Evolutionary conservation across 2,113 vertebrate genomes (phyloP).

Genomic region (Speoplatyrhinus poulsoni): DNA sequence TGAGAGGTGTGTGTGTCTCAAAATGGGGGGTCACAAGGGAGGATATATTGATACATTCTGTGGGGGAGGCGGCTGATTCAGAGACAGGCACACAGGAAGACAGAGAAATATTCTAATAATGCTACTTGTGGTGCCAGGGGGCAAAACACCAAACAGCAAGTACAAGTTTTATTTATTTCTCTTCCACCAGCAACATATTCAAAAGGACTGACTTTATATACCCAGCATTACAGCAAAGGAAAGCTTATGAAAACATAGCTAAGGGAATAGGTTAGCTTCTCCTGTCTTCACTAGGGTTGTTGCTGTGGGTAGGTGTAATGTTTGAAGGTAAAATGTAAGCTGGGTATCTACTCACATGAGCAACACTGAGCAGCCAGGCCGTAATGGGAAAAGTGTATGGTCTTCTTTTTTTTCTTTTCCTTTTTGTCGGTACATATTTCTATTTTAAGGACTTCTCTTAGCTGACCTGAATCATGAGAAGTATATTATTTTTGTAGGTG

Average conservation of each 20-base stretch:
- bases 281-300: conserved; percentile 35
- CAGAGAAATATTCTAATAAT: conserved; percentile 63
- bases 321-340: conserved; percentile 53
- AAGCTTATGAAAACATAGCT: conserved; percentile 1
- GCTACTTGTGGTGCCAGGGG: conserved; percentile 58
- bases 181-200: conserved; percentile 23
- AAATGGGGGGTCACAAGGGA: conserved; percentile 6
- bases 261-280: conserved; percentile 27
- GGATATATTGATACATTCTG: conserved; percentile 36
- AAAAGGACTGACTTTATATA: conserved; percentile 28
- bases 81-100: conserved; percentile 46
- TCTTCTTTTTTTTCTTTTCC: background rate
- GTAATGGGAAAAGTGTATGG: conserved; percentile 21
- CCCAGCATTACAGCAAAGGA: conserved; percentile 3
- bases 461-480: conserved; percentile 28
- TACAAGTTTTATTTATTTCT: conserved; percentile 23
- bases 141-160: conserved; percentile 34
- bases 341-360: conserved; percentile 16
- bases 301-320: conserved; percentile 52
- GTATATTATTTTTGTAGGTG: conserved; percentile 18
- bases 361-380: conserved; percentile 16
- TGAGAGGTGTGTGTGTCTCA: background rate
- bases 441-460: conserved; percentile 20
- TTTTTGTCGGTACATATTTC: background rate
- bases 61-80: conserved; percentile 49